Evolutionary conservation across 2,113 vertebrate genomes (phyloP).

Genomic region (Urocolius indicus): DNA sequence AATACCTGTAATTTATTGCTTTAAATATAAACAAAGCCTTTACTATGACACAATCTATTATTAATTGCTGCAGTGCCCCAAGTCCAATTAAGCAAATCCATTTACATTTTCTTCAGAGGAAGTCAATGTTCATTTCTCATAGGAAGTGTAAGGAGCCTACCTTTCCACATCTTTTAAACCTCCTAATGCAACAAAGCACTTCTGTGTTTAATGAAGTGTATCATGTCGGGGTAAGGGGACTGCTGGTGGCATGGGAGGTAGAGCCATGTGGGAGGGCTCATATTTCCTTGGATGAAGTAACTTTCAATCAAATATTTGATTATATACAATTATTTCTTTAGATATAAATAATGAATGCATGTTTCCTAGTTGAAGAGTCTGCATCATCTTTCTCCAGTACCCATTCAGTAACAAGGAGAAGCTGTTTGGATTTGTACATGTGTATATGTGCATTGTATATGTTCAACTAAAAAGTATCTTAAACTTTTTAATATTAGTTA

Average conservation of each 20-base stretch:
- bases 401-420: not conserved
- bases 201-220: constrained; percentile 55
- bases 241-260: not conserved
- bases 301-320: not conserved
- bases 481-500: constrained; percentile 1
- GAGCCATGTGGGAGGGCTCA: not conserved
- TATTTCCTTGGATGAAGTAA: not conserved
- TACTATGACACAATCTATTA: constrained; percentile 93
- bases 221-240: not conserved
- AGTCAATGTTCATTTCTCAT: constrained; percentile 89
- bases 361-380: not conserved
- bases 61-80: constrained; percentile 88
- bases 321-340: not conserved
- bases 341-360: not conserved
- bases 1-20: constrained; percentile 94
- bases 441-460: not conserved
- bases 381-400: not conserved
- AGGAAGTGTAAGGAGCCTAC: constrained; percentile 68
- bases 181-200: constrained; percentile 63
- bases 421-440: not conserved
- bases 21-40: constrained; percentile 87
- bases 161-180: constrained; percentile 56
- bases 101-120: constrained; percentile 88
- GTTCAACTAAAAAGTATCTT: not conserved
- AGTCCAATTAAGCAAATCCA: constrained; percentile 92